These are phyloP conservation scores for Tragulus kanchil DNA, from an alignment of 2,113 vertebrate genomes.

Conservation along the genomic window DNA sequence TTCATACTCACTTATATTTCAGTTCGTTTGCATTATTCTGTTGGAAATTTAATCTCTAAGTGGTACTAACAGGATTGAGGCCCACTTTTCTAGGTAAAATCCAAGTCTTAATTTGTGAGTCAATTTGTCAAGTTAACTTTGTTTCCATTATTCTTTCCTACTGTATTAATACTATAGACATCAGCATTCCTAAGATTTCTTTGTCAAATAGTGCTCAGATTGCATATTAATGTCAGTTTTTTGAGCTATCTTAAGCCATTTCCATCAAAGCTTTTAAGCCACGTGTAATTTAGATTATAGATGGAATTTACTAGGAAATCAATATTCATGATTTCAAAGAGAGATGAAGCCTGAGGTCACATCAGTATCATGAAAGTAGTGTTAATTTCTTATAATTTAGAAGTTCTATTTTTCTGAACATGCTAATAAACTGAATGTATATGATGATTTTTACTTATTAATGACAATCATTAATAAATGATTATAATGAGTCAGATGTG, in stretches of 20 bases:
- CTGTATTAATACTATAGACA: neutral
- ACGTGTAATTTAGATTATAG: neutral
- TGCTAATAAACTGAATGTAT: conserved; percentile 19
- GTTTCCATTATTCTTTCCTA: neutral
- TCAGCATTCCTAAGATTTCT: neutral
- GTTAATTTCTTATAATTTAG: neutral
- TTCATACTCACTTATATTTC: neutral
- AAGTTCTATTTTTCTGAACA: neutral
- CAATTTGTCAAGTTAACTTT: neutral
- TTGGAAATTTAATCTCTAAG: neutral
- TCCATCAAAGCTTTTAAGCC: neutral
- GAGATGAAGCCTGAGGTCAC: neutral
- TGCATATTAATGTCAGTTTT: conserved; percentile 8
- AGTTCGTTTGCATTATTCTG: conserved; percentile 41
- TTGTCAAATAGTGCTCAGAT: conserved; percentile 27
- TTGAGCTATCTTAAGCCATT: neutral
- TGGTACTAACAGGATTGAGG: neutral
- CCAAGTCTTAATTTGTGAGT: conserved; percentile 33
- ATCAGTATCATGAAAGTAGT: neutral
- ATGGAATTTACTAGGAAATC: neutral
- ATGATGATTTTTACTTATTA: conserved; percentile 36
- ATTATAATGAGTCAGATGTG: no score
- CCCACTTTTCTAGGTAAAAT: conserved; percentile 16
- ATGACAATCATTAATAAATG: neutral
- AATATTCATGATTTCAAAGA: conserved; percentile 6